Evolutionary conservation across 2,113 vertebrate genomes (phyloP).

Genomic region (Girardinichthys multiradiatus): DNA sequence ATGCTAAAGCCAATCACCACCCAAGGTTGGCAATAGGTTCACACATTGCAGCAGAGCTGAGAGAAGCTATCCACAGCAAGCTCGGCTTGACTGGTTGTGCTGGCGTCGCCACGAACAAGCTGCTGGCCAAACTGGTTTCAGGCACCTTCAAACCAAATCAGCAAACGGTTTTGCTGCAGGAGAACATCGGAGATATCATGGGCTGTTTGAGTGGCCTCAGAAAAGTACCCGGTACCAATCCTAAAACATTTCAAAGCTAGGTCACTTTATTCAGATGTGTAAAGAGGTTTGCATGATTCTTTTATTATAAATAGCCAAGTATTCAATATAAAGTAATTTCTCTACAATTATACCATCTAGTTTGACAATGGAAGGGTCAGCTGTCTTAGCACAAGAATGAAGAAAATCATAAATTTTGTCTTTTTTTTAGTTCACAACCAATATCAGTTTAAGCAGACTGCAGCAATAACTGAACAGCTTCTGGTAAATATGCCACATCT

Average conservation of each 20-base stretch:
- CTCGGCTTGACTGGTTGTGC: slow-evolving; percentile 88
- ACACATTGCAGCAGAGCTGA: slow-evolving; percentile 85
- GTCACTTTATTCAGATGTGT: background rate
- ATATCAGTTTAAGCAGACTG: too few species aligned
- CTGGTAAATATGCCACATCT: too few species aligned
- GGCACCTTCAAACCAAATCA: slow-evolving; percentile 91
- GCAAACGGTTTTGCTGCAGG: slow-evolving; percentile 87
- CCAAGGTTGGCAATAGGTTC: slow-evolving; percentile 81
- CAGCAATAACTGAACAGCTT: too few species aligned
- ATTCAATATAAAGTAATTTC: too few species aligned
- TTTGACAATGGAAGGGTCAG: too few species aligned
- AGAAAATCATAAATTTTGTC: too few species aligned
- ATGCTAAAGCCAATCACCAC: slow-evolving; percentile 65
- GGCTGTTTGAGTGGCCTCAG: slow-evolving; percentile 73
- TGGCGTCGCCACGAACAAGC: slow-evolving; percentile 87
- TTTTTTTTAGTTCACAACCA: too few species aligned
- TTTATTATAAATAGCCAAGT: too few species aligned
- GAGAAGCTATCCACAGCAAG: slow-evolving; percentile 74
- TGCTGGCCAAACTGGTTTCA: slow-evolving; percentile 89
- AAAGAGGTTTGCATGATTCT: background rate
- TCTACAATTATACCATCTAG: too few species aligned
- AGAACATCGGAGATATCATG: slow-evolving; percentile 80
- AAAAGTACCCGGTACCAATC: slow-evolving; percentile 83
- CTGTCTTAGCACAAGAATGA: too few species aligned
- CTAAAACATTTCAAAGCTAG: background rate